Conservation (phyloP, 2,797 vertebrate genomes). For the Harpagifer antarcticus region DNA sequence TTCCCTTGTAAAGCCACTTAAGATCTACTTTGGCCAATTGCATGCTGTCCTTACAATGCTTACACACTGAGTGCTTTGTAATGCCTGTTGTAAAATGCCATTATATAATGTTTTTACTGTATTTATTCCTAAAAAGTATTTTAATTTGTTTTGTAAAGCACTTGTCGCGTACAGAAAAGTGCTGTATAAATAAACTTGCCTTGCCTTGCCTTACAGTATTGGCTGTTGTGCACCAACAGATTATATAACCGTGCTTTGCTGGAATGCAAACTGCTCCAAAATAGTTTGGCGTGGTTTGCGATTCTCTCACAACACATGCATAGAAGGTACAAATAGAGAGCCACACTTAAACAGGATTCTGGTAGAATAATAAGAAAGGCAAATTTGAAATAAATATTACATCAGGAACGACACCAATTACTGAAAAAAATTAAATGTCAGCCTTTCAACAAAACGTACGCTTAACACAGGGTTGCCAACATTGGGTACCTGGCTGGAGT, state of each 20-base stretch:
- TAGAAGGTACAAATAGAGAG: not conserved
- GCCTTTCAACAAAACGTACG: not conserved
- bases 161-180: no score
- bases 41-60: conserved; percentile 16
- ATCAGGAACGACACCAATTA: no score
- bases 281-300: not conserved
- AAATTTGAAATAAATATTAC: no score
- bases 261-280: not conserved
- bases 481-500: no score
- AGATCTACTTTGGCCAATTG: conserved; percentile 5
- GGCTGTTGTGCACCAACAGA: not conserved
- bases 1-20: conserved; percentile 8
- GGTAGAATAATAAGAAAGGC: not conserved
- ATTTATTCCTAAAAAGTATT: no score
- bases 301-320: not conserved
- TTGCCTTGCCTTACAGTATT: not conserved
- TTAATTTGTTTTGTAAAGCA: no score
- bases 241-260: conserved; percentile 5
- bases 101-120: no score
- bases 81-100: no score
- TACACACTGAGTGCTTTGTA: conserved; percentile 1
- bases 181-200: no score
- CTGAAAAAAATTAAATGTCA: not conserved
- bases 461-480: no score
- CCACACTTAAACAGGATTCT: not conserved